Conservation (phyloP, 1,140 invertebrate genomes). For the Musca vetustissima region DNA sequence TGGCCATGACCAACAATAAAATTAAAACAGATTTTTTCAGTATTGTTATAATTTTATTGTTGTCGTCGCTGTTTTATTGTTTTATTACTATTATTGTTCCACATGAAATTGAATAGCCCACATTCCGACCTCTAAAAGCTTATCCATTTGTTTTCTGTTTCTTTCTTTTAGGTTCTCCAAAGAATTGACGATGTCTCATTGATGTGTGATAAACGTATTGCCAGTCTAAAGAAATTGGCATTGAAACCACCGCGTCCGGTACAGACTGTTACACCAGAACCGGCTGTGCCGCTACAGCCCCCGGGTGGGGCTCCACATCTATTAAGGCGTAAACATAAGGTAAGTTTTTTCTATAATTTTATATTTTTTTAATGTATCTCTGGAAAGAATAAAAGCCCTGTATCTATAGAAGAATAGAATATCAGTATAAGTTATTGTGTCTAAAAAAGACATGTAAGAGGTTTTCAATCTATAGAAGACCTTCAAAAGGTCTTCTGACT, state of each 20-base stretch:
- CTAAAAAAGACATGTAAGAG: too few species aligned
- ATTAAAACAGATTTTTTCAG: too few species aligned
- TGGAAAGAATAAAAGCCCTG: too few species aligned
- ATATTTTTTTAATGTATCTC: too few species aligned
- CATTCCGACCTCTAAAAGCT: too few species aligned
- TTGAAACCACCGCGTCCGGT: slow-evolving; percentile 75
- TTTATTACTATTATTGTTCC: not conserved
- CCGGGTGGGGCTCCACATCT: slow-evolving; percentile 47
- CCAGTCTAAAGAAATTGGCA: slow-evolving; percentile 68
- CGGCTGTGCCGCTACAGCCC: slow-evolving; percentile 61
- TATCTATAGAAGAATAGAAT: too few species aligned
- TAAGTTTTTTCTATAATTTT: too few species aligned
- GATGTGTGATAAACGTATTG: slow-evolving; percentile 87
- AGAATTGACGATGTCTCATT: slow-evolving; percentile 90
- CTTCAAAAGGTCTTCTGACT: too few species aligned
- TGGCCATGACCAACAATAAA: not conserved
- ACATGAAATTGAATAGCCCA: too few species aligned
- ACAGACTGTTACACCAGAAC: slow-evolving; percentile 78
- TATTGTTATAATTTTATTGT: not conserved
- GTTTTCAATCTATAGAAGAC: too few species aligned
- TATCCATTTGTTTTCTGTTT: slow-evolving; percentile 2
- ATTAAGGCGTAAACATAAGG: slow-evolving; percentile 43
- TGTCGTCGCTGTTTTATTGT: not conserved
- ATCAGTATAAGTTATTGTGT: too few species aligned
- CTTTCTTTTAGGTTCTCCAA: slow-evolving; percentile 76